phyloP scores from a whole-genome alignment of 1,140 invertebrate species.

The Lasioglossum baleicum region DNA sequence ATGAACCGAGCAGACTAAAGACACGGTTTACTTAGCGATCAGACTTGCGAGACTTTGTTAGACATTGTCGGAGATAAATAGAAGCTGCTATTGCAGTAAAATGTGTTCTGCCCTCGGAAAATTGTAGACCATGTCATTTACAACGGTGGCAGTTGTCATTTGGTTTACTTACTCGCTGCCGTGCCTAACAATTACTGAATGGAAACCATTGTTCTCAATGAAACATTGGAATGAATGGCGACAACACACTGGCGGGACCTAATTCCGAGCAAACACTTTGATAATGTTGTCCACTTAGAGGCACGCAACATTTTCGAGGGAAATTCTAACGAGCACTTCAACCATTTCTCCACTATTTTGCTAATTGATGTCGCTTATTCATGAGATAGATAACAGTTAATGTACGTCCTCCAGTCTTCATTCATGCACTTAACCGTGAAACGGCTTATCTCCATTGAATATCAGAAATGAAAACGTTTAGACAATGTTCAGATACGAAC shows the following conservation, averaged over 20 bases:
- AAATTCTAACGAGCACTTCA: background rate
- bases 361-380: too few species aligned
- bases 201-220: background rate
- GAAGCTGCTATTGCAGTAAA: background rate
- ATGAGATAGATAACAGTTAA: too few species aligned
- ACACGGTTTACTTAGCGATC: background rate
- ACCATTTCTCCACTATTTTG: too few species aligned
- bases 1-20: background rate
- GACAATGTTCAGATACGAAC: too few species aligned
- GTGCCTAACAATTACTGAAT: slow-evolving; percentile 1
- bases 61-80: background rate
- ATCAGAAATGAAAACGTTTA: too few species aligned
- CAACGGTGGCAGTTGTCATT: background rate
- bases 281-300: too few species aligned
- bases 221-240: background rate
- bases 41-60: background rate
- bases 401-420: too few species aligned
- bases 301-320: background rate
- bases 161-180: background rate
- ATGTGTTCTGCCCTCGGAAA: background rate
- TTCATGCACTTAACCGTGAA: too few species aligned
- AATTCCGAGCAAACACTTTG: background rate
- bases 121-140: background rate
- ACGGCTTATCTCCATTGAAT: too few species aligned
- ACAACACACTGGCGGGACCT: background rate